phyloP scores from a whole-genome alignment of 92 coral and sea anemone genomes.

The Siderastrea radians region DNA sequence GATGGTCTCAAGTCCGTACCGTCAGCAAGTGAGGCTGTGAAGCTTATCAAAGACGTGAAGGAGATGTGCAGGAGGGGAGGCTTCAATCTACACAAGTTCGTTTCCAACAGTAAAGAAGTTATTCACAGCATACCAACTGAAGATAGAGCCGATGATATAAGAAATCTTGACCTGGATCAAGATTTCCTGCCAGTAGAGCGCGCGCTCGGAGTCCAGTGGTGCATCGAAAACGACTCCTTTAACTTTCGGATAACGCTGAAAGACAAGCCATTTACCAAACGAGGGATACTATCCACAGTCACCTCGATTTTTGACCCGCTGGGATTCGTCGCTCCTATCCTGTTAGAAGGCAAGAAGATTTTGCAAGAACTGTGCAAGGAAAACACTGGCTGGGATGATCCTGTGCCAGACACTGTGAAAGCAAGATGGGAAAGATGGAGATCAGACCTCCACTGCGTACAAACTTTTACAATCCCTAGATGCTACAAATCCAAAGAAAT shows the following conservation, averaged over 20 bases:
- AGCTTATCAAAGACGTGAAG: background rate
- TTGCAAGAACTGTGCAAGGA: conserved; percentile 14
- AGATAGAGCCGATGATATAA: background rate
- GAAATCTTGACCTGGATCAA: background rate
- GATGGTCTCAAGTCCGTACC: background rate
- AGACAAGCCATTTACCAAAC: background rate
- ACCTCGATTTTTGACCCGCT: conserved; percentile 7
- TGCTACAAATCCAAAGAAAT: too few species aligned
- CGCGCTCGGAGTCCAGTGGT: conserved; percentile 9
- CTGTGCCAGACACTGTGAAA: background rate
- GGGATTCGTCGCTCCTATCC: conserved; percentile 7
- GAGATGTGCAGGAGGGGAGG: too few species aligned
- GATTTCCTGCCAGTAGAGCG: conserved; percentile 7
- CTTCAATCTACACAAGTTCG: background rate
- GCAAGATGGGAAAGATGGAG: conserved; percentile 7
- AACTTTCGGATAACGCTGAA: background rate
- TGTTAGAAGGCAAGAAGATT: conserved; percentile 12
- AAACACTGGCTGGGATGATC: conserved; percentile 9
- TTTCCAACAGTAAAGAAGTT: background rate
- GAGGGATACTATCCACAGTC: conserved; percentile 12
- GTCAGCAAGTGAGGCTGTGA: background rate
- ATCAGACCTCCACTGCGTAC: background rate
- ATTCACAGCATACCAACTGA: background rate
- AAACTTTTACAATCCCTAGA: background rate
- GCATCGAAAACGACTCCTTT: background rate